Base-by-base conservation (phyloP, 2,888 invertebrate species). In the Anticlea derivata region DNA sequence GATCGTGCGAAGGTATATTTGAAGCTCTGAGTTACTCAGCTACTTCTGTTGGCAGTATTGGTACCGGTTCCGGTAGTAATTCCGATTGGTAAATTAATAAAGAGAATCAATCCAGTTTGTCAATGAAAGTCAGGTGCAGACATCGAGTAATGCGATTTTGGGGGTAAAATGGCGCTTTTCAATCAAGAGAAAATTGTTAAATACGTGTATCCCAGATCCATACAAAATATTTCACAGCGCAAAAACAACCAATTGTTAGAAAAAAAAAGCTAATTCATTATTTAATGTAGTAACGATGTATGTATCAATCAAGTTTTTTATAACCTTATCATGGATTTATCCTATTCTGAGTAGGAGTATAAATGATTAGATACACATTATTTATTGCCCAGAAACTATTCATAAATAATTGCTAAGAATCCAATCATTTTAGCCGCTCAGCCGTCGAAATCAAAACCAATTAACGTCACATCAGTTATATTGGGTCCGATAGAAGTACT, bases 401-500 rank as follows among this genome's bases (percentile, higher is more conserved):
- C 43, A 23, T 50, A 23, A 47, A 44, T 52, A 45, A 46, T 41
- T 23, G 31, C 27, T 40, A 33, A 43, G 47, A 29, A 48, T 52
- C 53, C 48, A 53, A 55, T 66, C 78, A 81, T 81, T 78, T 83
- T 83, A 83, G 72, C 63, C 63, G 60, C 67, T 29, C 63, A 58
- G 58, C 72, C 50, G 58, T 76, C 75, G 63, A 78, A 82, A 80
- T 83, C 80, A 74, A 67, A 73, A 74, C 74, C 83, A 84, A 86
- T 86, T 84, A 84, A 79, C 78, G 78, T 83, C 82, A 83, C 82
- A 83, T 78, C 78, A 75, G 73, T 78, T 76, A 83, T 81, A 81
- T 77, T 68, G 73, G 55, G 50, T 56, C 59, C 70, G 70, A 71
- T 73, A 43, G 38, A 39, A 48, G 29, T 37, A 53, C 48, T 45